A percentile compares a stretch with the other conserved stretches of the same genome.
These are phyloP conservation scores for Trinectes maculatus DNA, from an alignment of 2,113 vertebrate species.

Conservation along the genomic window DNA sequence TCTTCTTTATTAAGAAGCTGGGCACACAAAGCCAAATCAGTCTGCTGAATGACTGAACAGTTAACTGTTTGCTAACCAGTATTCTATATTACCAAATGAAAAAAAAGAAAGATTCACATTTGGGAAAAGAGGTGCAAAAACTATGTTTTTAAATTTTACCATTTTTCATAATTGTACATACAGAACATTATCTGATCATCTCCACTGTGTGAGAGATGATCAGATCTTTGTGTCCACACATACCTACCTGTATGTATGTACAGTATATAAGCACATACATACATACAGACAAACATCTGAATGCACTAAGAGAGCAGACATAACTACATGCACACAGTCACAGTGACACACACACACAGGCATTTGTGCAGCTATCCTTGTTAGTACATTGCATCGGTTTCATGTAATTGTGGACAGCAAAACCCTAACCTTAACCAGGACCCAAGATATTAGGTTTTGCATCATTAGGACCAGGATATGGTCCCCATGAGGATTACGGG, in stretches of 20 bases:
- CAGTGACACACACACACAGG: neutral
- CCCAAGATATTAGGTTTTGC: neutral
- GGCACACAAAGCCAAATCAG: neutral
- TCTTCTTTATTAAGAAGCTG: too few relatives aligned
- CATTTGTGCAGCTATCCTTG: neutral
- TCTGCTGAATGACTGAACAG: too few relatives aligned
- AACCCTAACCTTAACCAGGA: neutral
- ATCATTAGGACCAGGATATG: neutral
- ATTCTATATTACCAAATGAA: too few relatives aligned
- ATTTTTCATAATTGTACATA: too few relatives aligned
- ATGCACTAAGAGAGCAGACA: too few relatives aligned
- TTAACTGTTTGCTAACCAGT: too few relatives aligned
- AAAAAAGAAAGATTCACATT: too few relatives aligned
- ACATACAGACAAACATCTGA: neutral
- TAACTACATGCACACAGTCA: neutral
- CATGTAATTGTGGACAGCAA: neutral
- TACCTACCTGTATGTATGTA: conserved; percentile 1
- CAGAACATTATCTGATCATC: conserved; percentile 16
- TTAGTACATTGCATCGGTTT: neutral
- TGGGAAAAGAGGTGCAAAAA: too few relatives aligned
- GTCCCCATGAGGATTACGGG: neutral
- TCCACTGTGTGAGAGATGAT: conserved; percentile 21
- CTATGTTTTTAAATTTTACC: too few relatives aligned
- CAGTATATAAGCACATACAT: too few relatives aligned
- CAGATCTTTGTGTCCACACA: conserved; percentile 30